These are phyloP conservation scores for Spea multiplicata DNA, from an alignment of 2,113 vertebrate genomes.

Conservation along the genomic window DNA sequence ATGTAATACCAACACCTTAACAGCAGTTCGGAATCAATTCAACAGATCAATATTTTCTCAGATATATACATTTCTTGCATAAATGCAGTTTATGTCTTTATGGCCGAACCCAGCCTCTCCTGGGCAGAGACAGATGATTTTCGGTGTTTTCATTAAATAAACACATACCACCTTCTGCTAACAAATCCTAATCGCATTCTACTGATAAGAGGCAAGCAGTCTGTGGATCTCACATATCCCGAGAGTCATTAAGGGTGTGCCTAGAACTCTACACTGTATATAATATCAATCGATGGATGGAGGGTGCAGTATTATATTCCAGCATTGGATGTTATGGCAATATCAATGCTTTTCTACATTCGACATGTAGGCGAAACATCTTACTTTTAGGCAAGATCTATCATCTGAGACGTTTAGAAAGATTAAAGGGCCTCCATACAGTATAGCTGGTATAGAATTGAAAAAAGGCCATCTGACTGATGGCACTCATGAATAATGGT, in stretches of 20 bases:
- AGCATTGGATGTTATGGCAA: not conserved
- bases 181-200: constrained; percentile 10
- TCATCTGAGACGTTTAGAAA: not conserved
- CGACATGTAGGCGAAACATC: not conserved
- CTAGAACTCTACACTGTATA: constrained; percentile 6
- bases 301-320: constrained; percentile 17
- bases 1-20: too few species aligned
- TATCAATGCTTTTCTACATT: not conserved
- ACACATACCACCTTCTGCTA: constrained; percentile 22
- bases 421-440: not conserved
- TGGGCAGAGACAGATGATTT: not conserved
- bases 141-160: not conserved
- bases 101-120: not conserved
- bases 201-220: constrained; percentile 17
- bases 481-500: not conserved
- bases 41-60: too few species aligned
- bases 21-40: too few species aligned
- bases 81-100: not conserved
- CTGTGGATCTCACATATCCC: constrained; percentile 40
- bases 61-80: not conserved
- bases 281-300: constrained; percentile 15
- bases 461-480: not conserved
- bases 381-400: not conserved
- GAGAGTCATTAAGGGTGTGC: constrained; percentile 46
- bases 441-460: not conserved